Percentiles rank a stretch among this genome's conserved stretches.
Evolutionary conservation across 2,113 vertebrate species (phyloP).

Genomic region (Pterophyllum scalare): DNA sequence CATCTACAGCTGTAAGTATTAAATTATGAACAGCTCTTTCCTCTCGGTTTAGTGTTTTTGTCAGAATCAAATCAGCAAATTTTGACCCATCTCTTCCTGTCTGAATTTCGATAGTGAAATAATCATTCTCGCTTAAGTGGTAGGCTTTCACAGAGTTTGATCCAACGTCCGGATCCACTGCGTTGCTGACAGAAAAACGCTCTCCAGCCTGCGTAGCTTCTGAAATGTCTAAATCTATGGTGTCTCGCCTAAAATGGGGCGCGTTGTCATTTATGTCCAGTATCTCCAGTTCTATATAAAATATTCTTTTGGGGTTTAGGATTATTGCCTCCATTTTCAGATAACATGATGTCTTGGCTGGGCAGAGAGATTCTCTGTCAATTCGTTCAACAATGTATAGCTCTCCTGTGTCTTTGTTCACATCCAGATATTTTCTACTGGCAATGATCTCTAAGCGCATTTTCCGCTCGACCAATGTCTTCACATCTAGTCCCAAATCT

Average conservation of each 20-base stretch:
- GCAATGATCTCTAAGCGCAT: slow-evolving; percentile 63
- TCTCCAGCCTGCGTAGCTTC: slow-evolving; percentile 62
- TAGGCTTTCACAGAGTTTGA: slow-evolving; percentile 71
- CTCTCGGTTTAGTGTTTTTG: slow-evolving; percentile 67
- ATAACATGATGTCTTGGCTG: slow-evolving; percentile 44
- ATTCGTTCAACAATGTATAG: slow-evolving; percentile 79
- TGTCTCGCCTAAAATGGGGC: slow-evolving; percentile 75
- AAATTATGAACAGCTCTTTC: slow-evolving; percentile 61
- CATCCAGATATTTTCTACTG: slow-evolving; percentile 79
- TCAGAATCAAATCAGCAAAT: slow-evolving; percentile 67
- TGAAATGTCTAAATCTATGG: slow-evolving; percentile 76
- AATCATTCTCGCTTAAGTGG: slow-evolving; percentile 61
- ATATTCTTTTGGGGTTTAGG: slow-evolving; percentile 77
- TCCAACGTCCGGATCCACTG: slow-evolving; percentile 73
- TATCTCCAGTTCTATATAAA: slow-evolving; percentile 79
- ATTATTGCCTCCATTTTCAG: slow-evolving; percentile 80
- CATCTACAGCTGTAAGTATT: slow-evolving; percentile 76
- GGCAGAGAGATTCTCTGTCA: slow-evolving; percentile 72
- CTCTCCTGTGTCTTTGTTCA: slow-evolving; percentile 84
- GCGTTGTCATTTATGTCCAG: slow-evolving; percentile 77
- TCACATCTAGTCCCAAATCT: slow-evolving; percentile 79
- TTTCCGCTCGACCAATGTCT: slow-evolving; percentile 64
- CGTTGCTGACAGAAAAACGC: slow-evolving; percentile 74
- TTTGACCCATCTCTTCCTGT: slow-evolving; percentile 72
- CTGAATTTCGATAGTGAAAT: slow-evolving; percentile 73